Base-by-base conservation (phyloP, 2,888 invertebrate species). In the Scotopteryx bipunctaria region DNA sequence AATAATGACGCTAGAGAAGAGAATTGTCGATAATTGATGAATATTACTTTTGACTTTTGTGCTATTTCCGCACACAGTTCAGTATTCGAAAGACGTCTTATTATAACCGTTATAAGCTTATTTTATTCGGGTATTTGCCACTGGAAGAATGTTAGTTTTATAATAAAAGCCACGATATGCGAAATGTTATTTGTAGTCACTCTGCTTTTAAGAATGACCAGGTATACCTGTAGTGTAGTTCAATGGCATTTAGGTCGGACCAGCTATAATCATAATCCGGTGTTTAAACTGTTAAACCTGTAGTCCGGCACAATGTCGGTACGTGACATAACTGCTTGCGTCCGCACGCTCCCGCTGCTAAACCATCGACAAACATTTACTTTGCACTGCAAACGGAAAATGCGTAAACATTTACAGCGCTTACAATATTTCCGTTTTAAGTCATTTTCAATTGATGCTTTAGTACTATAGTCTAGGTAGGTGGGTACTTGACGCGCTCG, bases 351-450 rank as follows among this genome's bases (percentile, higher is more conserved):
- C 27, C n/a, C 16, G 9, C 25, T 21, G 23, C 40, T 40, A 37
- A 41, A 42, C 49, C 19, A 27, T 49, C 17, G 23, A 33, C 41
- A 46, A 55, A 50, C 23, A 55, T 50, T 55, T 45, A 42, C 25
- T 38, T 11, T 32, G 46, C 46, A 52, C 19, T 25, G 52, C 52
- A 46, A 52, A 41, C 19, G 35, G 29, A 46, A 37, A 23, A 35
- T 16, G 16, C 19, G 14, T 35, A 14, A 35, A 40, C 14, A 45
- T 51, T 50, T 25, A 16, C 27, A 5, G 6, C 6, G 14, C 41
- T 47, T 16, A 37, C 29, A 37, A 29, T 36, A 36, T 17, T 9
- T 8, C n/a, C 14, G 33, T 35, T 32, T 27, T 21, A 23, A 8
- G 23, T 32, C 14, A 3, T 19, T 25, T 11, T 32, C 5, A 15